Evolutionary conservation across 2,888 invertebrate species (phyloP), one percentile per base, ranked within the genome.

Genomic region (Tryphoninae sp.): DNA sequence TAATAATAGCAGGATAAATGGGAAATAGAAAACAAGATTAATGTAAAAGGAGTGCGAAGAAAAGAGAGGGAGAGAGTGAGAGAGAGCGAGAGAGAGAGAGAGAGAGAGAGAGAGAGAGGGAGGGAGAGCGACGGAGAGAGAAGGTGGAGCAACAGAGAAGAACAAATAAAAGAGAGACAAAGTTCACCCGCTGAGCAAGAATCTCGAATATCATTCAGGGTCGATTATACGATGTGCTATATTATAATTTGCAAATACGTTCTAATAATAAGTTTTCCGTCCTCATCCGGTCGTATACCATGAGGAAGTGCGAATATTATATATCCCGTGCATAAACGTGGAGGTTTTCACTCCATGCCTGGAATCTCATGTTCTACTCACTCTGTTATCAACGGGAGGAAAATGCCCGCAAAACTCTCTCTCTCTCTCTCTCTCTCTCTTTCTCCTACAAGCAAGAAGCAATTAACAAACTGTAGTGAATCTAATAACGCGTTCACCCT

Each of bases 381-480:
- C 59, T 23, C 51, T 51, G 13, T n/a, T 51, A 49, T 65, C 59
- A 67, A 23, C 49, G 26, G 33, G 16, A 19, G 59, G 59, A 16
- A 49, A 49, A 49, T n/a, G 4, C n/a, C 49, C 49, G n/a, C 51
- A 40, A 33, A 53, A 42, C 40, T 55, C 19, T 19, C 19, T 55
- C 33, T 42, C 40, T 55, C 33, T 42, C 40, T 55, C 16, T 42
- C 6, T 33, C 62, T 19, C 19, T 9, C 26, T 13, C 19, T 64
- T 42, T 11, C 7, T 42, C 51, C 22, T 49, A 22, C 58, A 7
- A 42, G 62, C 71, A 42, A 4, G 33, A 72, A 65, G 73, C 73
- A 78, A 78, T 78, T 78, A 73, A 73, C 68, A 73, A 73, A 78
- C 78, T 78, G 51, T 22, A 75, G 69, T 51, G 74, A 80, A 80